Evolutionary conservation across 2,113 vertebrate genomes (phyloP), one percentile per base, ranked within the genome.

Genomic region (Neolamprologus ventralis): DNA sequence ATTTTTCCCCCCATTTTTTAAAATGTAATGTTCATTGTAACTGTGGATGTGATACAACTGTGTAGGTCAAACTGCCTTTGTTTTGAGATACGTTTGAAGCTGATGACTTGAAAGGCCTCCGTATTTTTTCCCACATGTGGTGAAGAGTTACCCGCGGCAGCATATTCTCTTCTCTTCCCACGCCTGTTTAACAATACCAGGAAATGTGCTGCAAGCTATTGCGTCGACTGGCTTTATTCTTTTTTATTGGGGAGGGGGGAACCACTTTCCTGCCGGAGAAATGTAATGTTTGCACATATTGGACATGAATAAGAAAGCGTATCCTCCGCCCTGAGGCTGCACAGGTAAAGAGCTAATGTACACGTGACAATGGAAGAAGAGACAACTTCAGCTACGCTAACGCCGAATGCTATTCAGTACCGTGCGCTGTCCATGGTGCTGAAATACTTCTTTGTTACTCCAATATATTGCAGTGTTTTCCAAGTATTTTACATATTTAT

Each of bases 351-450:
- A 55, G 42, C 75, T 82, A 17, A 71, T 80, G 26, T 49, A 35
- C 26, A 73, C 21, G 79, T 28, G 68, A 80, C 65, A 88, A n/a
- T 49, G 37, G 55, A 68, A 63, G 80, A 33, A 51, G 51, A 40
- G 4, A 53, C 19, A 73, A 17, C n/a, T 81, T 14, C 11, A 40
- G 26, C 63, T 23, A 35, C 6, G 12, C 45, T 21, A 51, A 7
- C 21, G 7, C 21, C 13, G 13, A 37, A 17, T 13, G 9, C 3
- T 7, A 6, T 53, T 23, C 90, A 88, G 91, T 9, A 89, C 90
- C 80, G 79, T 11, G n/a, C 8, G 37, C 86, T 92, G 85, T 86
- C 84, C 57, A 5, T 85, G 87, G 90, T 92, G 53, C 88, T 92
- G 84, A 91, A 84, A 17, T 47, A 28, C 71, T 12, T 75, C 6